Percentiles rank a stretch among this genome's conserved stretches.
phyloP scores from a whole-genome alignment of 2,888 invertebrate genomes.

The Polyommatus icarus region DNA sequence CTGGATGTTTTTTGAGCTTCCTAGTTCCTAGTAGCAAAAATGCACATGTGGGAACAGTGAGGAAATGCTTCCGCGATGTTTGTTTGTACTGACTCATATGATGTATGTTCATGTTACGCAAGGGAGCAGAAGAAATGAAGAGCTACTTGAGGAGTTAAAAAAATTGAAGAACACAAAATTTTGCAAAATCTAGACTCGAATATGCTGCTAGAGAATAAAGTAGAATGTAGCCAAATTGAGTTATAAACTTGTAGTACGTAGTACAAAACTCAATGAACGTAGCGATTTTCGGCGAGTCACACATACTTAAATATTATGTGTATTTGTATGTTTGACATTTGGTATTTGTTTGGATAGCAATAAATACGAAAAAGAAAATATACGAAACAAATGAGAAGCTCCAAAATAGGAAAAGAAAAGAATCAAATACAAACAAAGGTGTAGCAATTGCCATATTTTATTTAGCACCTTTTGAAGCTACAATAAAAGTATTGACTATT shows the following conservation, averaged over 20 bases:
- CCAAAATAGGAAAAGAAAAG: not conserved
- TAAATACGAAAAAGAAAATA: not conserved
- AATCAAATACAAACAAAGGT: not conserved
- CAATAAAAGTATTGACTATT: not conserved
- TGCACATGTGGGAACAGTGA: conserved; percentile 38
- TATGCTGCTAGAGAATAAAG: no score
- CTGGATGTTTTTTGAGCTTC: conserved; percentile 34
- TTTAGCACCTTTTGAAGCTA: not conserved
- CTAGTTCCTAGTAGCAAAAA: conserved; percentile 40
- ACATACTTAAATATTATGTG: no score
- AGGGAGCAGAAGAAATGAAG: no score
- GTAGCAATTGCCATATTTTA: not conserved
- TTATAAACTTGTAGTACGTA: no score
- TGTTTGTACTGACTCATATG: not conserved
- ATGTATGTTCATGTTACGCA: not conserved
- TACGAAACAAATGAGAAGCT: not conserved
- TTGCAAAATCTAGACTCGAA: no score
- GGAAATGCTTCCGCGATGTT: conserved; percentile 29
- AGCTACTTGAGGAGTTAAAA: no score
- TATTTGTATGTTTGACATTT: no score
- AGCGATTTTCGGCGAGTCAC: no score
- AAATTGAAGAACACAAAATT: no score
- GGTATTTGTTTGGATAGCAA: not conserved
- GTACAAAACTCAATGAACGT: no score
- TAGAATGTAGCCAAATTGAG: no score